Base-by-base conservation (phyloP, 2,113 vertebrate species). In the Pedetes capensis region DNA sequence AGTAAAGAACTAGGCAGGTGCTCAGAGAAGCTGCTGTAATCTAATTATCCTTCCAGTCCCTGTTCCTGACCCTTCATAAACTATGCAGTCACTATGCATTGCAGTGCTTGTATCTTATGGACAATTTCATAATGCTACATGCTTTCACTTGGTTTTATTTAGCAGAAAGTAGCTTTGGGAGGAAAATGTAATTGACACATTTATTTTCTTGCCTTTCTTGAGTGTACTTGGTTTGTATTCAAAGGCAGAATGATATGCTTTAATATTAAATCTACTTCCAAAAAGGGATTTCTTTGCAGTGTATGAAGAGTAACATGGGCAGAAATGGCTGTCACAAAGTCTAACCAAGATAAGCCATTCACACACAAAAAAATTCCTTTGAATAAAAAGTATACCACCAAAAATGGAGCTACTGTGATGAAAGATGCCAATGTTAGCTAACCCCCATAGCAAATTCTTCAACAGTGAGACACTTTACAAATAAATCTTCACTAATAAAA, bases 171-270 rank as follows among this genome's bases (percentile, higher is more conserved):
- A 75, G 12, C 75, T 79, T 57, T 47, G 29, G 81, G 59, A 91
- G 47, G 55, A 94, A 94, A 96, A 37, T 11, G 2, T 27, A 49
- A 86, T 76, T 92, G 51, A n/a, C 66, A 78, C 47, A 85, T 42
- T 91, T 55, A 80, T 76, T 75, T 89, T 66, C 78, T 71, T 94
- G 57, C 25, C 49, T 90, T 91, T 95, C 74, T 91, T 69, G 44
- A 85, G 80, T 84, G 72, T n/a, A 51, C 14, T 84, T 2, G 3
- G 37, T n/a, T 92, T 32, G 7, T 74, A 84, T 29, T 93, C 83
- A 78, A 75, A 93, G 71, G 79, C 34, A 78, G 53, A 87, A 80
- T 61, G n/a, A 53, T 29, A 68, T 78, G 71, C 29, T 83, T 69
- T 87, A 81, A 47, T 47, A 64, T 5, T 71, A 81, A 94, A 66